phyloP scores from a whole-genome alignment of 1,140 invertebrate species.

The Semibalanus balanoides region DNA sequence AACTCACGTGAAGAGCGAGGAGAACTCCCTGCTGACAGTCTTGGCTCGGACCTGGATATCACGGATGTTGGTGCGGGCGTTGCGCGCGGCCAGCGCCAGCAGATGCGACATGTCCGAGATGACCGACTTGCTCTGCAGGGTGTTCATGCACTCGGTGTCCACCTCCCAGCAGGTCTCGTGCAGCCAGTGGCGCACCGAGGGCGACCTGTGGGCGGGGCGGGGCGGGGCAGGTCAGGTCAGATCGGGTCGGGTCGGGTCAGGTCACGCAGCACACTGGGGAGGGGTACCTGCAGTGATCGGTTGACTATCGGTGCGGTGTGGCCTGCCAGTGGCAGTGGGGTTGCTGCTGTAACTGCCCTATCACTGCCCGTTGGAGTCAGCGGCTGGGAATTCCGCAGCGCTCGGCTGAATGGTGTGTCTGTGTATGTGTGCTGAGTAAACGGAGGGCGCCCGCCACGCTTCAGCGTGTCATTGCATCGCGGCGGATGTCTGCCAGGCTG shows the following conservation, averaged over 20 bases:
- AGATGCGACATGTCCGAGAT: constrained; percentile 24
- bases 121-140: constrained; percentile 60
- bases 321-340: too few relatives aligned
- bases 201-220: neutral
- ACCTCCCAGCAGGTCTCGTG: constrained; percentile 45
- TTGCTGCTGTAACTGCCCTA: too few relatives aligned
- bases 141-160: constrained; percentile 64
- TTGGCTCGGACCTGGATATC: constrained; percentile 34
- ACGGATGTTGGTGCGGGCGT: constrained; percentile 27
- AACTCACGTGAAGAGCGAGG: constrained; percentile 42
- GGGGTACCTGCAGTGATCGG: too few relatives aligned
- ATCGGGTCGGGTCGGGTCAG: neutral
- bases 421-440: too few relatives aligned
- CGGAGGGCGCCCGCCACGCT: too few relatives aligned
- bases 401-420: too few relatives aligned
- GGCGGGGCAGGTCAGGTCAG: neutral
- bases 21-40: constrained; percentile 41
- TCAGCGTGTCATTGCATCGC: too few relatives aligned
- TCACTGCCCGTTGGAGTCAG: too few relatives aligned
- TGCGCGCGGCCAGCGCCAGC: neutral
- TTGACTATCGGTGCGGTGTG: too few relatives aligned
- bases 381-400: too few relatives aligned
- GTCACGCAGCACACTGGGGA: neutral
- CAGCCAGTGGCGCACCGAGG: constrained; percentile 39
- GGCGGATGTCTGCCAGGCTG: too few relatives aligned